Evolutionary conservation across 2,888 invertebrate genomes (phyloP).

Genomic region (Hypercompe scribonia): DNA sequence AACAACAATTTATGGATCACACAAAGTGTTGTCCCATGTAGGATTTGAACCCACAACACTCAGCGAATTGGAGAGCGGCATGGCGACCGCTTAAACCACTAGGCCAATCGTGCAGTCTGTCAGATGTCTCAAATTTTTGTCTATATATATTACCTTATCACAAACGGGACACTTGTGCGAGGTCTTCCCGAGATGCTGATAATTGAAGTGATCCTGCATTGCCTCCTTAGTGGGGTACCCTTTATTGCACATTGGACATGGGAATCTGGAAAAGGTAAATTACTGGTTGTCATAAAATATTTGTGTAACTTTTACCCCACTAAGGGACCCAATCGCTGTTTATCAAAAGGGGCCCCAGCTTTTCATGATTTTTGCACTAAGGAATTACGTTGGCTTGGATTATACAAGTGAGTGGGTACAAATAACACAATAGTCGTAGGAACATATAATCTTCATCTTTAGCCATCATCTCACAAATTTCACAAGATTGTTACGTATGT

Average conservation of each 20-base stretch:
- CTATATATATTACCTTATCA: slow-evolving; percentile 65
- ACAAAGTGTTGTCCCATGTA: too few relatives aligned
- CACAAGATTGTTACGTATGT: too few relatives aligned
- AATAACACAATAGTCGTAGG: too few relatives aligned
- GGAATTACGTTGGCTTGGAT: neutral
- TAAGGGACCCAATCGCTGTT: too few relatives aligned
- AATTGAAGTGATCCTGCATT: slow-evolving; percentile 84
- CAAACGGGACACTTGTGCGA: slow-evolving; percentile 80
- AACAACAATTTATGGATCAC: too few relatives aligned
- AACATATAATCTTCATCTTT: neutral
- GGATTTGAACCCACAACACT: too few relatives aligned
- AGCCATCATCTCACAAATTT: too few relatives aligned
- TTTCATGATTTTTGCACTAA: neutral
- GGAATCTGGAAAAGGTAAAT: slow-evolving; percentile 61
- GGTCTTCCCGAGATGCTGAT: slow-evolving; percentile 80
- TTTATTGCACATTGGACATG: slow-evolving; percentile 83
- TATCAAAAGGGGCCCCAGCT: neutral
- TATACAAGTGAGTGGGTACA: too few relatives aligned
- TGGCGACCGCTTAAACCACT: too few relatives aligned
- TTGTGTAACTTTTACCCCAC: neutral
- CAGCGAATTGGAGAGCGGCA: too few relatives aligned
- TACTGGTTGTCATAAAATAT: neutral
- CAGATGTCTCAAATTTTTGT: too few relatives aligned
- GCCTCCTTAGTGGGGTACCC: slow-evolving; percentile 79
- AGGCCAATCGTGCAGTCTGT: too few relatives aligned